phyloP scores from a whole-genome alignment of 2,888 invertebrate genomes.

The Philopedon plagiatum region DNA sequence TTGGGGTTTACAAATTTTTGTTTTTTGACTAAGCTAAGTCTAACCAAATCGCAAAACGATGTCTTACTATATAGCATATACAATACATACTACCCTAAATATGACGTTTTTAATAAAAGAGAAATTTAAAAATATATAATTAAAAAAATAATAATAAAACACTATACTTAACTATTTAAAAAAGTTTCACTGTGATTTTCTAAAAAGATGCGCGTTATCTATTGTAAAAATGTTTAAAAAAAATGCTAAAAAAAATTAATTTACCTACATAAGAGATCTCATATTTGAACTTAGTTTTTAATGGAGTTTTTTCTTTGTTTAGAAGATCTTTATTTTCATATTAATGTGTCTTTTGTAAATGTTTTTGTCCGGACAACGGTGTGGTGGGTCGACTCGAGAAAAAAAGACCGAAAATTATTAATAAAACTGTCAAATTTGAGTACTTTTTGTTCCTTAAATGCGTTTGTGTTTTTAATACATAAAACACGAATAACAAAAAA shows the following conservation, averaged over 20 bases:
- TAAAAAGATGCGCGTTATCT: slow-evolving; percentile 64
- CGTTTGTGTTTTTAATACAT: no score
- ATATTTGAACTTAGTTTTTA: slow-evolving; percentile 67
- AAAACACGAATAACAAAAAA: no score
- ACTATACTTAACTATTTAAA: slow-evolving; percentile 60
- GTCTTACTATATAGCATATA: background rate
- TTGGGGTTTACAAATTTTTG: background rate
- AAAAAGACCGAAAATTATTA: background rate
- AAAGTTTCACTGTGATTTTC: slow-evolving; percentile 70
- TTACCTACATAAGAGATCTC: slow-evolving; percentile 70
- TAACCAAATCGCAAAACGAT: slow-evolving; percentile 1
- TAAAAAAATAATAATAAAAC: slow-evolving; percentile 33
- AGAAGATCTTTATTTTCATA: slow-evolving; percentile 67
- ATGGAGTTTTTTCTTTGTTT: slow-evolving; percentile 63
- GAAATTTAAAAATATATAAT: slow-evolving; percentile 26
- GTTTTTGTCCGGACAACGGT: slow-evolving; percentile 26
- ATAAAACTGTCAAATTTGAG: no score
- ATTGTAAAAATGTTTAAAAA: slow-evolving; percentile 65
- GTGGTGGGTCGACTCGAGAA: slow-evolving; percentile 3
- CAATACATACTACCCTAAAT: slow-evolving; percentile 14
- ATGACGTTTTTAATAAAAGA: slow-evolving; percentile 19
- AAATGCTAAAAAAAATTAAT: slow-evolving; percentile 65
- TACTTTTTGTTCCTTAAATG: no score
- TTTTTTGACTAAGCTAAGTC: slow-evolving; percentile 7
- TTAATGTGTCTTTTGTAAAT: slow-evolving; percentile 48